Conservation (phyloP, 2,888 invertebrate genomes). For the Eustalomyia histrio region DNA sequence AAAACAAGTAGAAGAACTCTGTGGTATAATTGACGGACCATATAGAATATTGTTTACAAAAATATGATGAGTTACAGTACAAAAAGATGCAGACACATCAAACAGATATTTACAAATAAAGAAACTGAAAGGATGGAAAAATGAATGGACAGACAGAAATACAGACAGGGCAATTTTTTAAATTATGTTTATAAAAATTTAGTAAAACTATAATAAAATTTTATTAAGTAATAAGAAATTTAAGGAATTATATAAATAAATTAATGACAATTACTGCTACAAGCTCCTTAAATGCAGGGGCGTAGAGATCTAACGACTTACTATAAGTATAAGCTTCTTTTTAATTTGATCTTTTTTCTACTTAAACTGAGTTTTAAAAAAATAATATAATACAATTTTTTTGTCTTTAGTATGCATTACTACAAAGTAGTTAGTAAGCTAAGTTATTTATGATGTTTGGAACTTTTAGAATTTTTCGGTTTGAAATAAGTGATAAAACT, state of each 20-base stretch:
- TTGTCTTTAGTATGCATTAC: background rate
- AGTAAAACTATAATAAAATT: background rate
- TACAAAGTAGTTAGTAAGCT: too few relatives aligned
- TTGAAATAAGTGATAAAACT: too few relatives aligned
- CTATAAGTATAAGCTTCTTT: conserved; percentile 18
- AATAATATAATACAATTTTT: background rate
- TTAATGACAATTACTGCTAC: background rate
- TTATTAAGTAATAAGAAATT: conserved; percentile 32
- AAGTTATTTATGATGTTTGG: too few relatives aligned
- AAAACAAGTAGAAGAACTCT: conserved; percentile 3
- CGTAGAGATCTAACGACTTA: conserved; percentile 27
- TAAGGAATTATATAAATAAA: background rate
- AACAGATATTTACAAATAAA: conserved; percentile 38
- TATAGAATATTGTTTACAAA: conserved; percentile 31
- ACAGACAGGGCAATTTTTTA: background rate
- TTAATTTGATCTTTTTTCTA: background rate
- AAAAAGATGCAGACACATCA: conserved; percentile 45
- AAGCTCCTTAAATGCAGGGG: conserved; percentile 22
- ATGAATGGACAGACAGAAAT: background rate
- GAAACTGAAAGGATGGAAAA: conserved; percentile 2
- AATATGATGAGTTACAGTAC: conserved; percentile 54
- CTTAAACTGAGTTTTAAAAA: background rate
- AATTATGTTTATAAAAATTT: conserved; percentile 18
- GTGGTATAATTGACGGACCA: conserved; percentile 52
- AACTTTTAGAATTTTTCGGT: too few relatives aligned